These are phyloP conservation scores for Fopius arisanus DNA, from an alignment of 1,140 invertebrate genomes.

Conservation along the genomic window DNA sequence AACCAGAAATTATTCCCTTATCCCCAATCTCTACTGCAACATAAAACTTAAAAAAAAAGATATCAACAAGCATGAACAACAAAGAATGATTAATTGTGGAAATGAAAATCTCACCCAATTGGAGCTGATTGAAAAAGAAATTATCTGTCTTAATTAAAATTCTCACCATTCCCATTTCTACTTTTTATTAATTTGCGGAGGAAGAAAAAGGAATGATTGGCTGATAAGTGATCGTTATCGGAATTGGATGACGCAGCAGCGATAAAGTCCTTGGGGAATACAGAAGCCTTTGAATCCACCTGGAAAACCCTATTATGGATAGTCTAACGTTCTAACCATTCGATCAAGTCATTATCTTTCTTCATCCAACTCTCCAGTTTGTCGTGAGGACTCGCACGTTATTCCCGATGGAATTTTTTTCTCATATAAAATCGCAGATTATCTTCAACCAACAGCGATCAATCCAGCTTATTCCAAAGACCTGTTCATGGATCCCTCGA, in stretches of 20 bases:
- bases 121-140: too few relatives aligned
- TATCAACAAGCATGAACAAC: too few relatives aligned
- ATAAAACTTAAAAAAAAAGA: too few relatives aligned
- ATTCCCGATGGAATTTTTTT: neutral
- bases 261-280: constrained; percentile 2
- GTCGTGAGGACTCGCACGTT: neutral
- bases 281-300: constrained; percentile 9
- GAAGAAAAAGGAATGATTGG: neutral
- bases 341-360: neutral
- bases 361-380: neutral
- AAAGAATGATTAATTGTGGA: too few relatives aligned
- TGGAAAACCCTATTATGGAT: constrained; percentile 3
- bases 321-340: neutral
- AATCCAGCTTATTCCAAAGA: neutral
- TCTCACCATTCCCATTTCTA: neutral
- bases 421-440: neutral
- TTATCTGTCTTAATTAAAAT: too few relatives aligned
- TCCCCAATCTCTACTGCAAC: too few relatives aligned
- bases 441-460: neutral
- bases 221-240: constrained; percentile 13
- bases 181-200: neutral
- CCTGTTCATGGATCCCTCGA: constrained; percentile 24
- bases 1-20: too few relatives aligned
- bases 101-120: too few relatives aligned
- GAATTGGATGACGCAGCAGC: neutral